These are phyloP conservation scores for Pogonus chalceus DNA, from an alignment of 1,140 invertebrate species.

Conservation along the genomic window DNA sequence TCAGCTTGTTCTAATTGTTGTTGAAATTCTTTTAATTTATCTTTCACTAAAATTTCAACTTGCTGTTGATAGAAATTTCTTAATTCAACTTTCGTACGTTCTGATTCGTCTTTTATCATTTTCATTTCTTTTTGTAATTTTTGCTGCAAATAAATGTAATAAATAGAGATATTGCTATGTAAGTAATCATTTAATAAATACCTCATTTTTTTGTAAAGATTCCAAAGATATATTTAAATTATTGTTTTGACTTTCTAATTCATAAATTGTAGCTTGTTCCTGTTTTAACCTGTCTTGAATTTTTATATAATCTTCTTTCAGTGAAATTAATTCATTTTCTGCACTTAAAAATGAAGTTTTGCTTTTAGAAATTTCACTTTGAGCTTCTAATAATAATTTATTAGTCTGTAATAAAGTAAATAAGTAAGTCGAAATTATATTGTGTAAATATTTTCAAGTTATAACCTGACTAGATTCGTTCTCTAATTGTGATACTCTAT, in stretches of 20 bases:
- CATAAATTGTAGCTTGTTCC: constrained; percentile 38
- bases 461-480: constrained; percentile 41
- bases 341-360: constrained; percentile 42
- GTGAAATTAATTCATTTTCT: constrained; percentile 41
- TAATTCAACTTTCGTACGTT: constrained; percentile 54
- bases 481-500: constrained; percentile 42
- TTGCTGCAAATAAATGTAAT: constrained; percentile 19
- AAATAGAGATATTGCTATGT: neutral
- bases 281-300: constrained; percentile 41
- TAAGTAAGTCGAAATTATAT: constrained; percentile 11
- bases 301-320: constrained; percentile 43
- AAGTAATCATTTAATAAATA: constrained; percentile 23
- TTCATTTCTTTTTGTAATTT: constrained; percentile 41
- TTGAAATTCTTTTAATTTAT: constrained; percentile 69
- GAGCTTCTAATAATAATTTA: constrained; percentile 23
- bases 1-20: constrained; percentile 58
- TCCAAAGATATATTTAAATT: constrained; percentile 37
- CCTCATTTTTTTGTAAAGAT: constrained; percentile 40
- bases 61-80: constrained; percentile 69
- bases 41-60: constrained; percentile 61
- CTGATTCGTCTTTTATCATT: constrained; percentile 43
- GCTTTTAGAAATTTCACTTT: constrained; percentile 38
- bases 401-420: constrained; percentile 27
- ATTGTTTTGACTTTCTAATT: constrained; percentile 41
- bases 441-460: neutral